Percentiles rank a stretch among this genome's conserved stretches.
These are phyloP conservation scores for Xylota sylvarum DNA, from an alignment of 2,888 invertebrate species.

Conservation along the genomic window DNA sequence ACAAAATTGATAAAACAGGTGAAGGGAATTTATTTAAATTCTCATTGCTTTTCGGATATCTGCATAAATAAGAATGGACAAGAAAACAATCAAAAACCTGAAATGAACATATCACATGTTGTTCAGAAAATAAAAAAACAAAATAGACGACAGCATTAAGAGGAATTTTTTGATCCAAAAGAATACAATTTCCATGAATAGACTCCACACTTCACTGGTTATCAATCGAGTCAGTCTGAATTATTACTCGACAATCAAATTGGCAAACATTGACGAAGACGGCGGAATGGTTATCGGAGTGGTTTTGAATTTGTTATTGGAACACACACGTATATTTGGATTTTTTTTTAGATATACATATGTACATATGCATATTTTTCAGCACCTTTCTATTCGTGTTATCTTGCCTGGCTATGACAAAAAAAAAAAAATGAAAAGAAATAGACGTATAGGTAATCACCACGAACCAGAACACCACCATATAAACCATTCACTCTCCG, in stretches of 20 bases:
- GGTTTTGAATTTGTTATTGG: slow-evolving; percentile 12
- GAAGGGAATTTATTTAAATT: no score
- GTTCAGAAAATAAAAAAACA: not conserved
- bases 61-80: no score
- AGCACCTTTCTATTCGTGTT: slow-evolving; percentile 22
- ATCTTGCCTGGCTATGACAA: not conserved
- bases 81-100: no score
- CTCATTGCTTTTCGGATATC: no score
- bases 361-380: not conserved
- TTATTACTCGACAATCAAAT: slow-evolving; percentile 62
- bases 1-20: no score
- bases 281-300: slow-evolving; percentile 4
- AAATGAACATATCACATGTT: not conserved
- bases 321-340: slow-evolving; percentile 8
- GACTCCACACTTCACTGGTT: slow-evolving; percentile 17
- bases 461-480: not conserved
- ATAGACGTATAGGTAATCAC: not conserved
- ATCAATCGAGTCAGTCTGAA: slow-evolving; percentile 38
- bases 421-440: not conserved
- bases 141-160: not conserved
- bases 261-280: slow-evolving; percentile 51
- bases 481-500: slow-evolving; percentile 18
- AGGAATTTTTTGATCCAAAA: not conserved
- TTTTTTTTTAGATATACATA: not conserved
- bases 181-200: slow-evolving; percentile 32